Percentiles rank a stretch among this genome's conserved stretches.
These are phyloP conservation scores for Cylas formicarius DNA, from an alignment of 1,140 invertebrate genomes.

Conservation along the genomic window DNA sequence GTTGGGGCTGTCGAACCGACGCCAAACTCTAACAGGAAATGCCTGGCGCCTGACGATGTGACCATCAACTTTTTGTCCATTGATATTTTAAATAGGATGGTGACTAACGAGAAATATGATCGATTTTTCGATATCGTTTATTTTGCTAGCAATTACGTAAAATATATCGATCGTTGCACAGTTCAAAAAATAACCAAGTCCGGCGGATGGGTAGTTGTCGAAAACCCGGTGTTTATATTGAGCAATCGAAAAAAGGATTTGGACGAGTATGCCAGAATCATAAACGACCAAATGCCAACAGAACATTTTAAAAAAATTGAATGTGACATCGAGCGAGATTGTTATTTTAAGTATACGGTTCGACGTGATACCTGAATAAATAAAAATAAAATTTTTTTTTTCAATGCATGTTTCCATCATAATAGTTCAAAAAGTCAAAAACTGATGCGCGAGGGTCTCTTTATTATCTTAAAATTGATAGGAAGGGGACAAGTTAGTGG, in stretches of 20 bases:
- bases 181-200: conserved; percentile 26
- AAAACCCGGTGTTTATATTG: conserved; percentile 35
- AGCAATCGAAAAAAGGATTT: conserved; percentile 31
- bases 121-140: conserved; percentile 37
- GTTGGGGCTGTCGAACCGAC: conserved; percentile 12
- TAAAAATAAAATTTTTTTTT: too few relatives aligned
- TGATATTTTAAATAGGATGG: conserved; percentile 23
- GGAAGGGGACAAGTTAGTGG: too few relatives aligned
- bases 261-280: conserved; percentile 26
- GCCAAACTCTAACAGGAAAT: conserved; percentile 15
- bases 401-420: too few relatives aligned
- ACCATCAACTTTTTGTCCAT: conserved; percentile 32
- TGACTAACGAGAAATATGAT: conserved; percentile 28
- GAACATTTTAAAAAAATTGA: too few relatives aligned
- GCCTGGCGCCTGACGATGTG: conserved; percentile 29
- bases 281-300: too few relatives aligned
- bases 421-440: too few relatives aligned
- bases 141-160: conserved; percentile 28
- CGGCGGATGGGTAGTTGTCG: conserved; percentile 27
- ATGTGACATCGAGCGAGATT: too few relatives aligned
- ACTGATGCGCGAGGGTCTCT: too few relatives aligned
- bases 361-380: too few relatives aligned
- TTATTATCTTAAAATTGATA: too few relatives aligned
- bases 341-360: too few relatives aligned
- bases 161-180: conserved; percentile 26